Conservation (phyloP, 2,888 invertebrate genomes). For the Nemotelus nigrinus region DNA sequence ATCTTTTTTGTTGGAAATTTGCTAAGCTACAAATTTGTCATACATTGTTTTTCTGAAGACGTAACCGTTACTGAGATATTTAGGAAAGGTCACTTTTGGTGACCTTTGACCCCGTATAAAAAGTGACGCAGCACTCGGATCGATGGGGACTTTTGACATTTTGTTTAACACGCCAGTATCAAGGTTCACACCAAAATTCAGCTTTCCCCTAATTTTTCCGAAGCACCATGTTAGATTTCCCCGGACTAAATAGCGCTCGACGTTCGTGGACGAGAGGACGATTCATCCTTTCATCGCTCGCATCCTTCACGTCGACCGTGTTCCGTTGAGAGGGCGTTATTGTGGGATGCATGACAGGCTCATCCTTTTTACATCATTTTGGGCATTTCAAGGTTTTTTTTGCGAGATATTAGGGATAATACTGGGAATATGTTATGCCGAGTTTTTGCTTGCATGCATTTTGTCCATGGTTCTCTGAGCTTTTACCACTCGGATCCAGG, state of each 20-base stretch:
- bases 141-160: too few species aligned
- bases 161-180: too few species aligned
- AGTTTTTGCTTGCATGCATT: slow-evolving; percentile 4
- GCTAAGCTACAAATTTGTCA: too few species aligned
- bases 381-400: slow-evolving; percentile 19
- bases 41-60: too few species aligned
- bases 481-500: slow-evolving; percentile 26
- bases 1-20: too few species aligned
- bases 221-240: too few species aligned
- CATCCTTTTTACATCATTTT: slow-evolving; percentile 32
- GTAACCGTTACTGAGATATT: too few species aligned
- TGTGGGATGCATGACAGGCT: slow-evolving; percentile 34
- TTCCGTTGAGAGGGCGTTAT: slow-evolving; percentile 6
- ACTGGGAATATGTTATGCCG: slow-evolving; percentile 28
- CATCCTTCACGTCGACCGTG: not conserved
- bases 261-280: slow-evolving; percentile 9
- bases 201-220: too few species aligned
- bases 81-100: too few species aligned
- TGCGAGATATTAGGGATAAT: slow-evolving; percentile 36
- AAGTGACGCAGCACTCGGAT: too few species aligned
- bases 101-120: too few species aligned
- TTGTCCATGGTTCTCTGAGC: not conserved
- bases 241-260: not conserved
- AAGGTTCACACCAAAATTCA: too few species aligned
- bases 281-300: slow-evolving; percentile 25